Base-by-base conservation (phyloP, 2,797 vertebrate genomes). In the Thamnophis elegans region DNA sequence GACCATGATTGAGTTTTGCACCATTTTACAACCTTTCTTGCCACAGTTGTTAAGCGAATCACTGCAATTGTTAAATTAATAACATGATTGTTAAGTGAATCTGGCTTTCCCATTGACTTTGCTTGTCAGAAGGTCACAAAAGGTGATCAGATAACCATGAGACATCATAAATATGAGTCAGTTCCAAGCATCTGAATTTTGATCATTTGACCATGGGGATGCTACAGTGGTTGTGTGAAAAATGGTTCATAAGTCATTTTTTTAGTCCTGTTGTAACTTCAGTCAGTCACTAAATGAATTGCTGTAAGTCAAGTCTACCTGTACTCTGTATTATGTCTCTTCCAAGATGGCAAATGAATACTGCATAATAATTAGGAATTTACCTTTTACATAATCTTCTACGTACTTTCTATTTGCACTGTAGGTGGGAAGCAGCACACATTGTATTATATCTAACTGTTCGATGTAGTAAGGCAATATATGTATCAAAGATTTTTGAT, bases 141-240 rank as follows among this genome's bases (percentile, higher is more conserved):
- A 32, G 28, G 0, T 16, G 62, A 32, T 16, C 28, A 16, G 0
- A 6, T 16, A 13, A n/a, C 62, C 2, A 2, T 2, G 1, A 5
- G 4, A 65, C 28, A 5, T n/a, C 28, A n/a, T n/a, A 65, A 32
- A 32, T 32, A 16, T 68, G 28, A 68, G 13, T 32, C 28, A 68
- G 2, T 32, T 32, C 62, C 62, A 2, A 68, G 28, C 2, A n/a
- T 68, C n/a, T 16, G 28, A n/a, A 32, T 68, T 68, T 32, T 32
- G 28, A 68, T 68, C 62, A 68, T 32, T 5, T 68, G 13, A 68
- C 59, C 59, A 26, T 60, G 59, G 25, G 59, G 25, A 60, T 60
- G 59, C 62, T 68, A 5, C 62, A 68, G 16, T 7, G 28, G 5
- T 68, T 68, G 5, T 68, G 5, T 68, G 5, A 32, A 32, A 68